These are phyloP conservation scores for Diarsia dahlii DNA, from an alignment of 2,888 invertebrate genomes.

Conservation along the genomic window DNA sequence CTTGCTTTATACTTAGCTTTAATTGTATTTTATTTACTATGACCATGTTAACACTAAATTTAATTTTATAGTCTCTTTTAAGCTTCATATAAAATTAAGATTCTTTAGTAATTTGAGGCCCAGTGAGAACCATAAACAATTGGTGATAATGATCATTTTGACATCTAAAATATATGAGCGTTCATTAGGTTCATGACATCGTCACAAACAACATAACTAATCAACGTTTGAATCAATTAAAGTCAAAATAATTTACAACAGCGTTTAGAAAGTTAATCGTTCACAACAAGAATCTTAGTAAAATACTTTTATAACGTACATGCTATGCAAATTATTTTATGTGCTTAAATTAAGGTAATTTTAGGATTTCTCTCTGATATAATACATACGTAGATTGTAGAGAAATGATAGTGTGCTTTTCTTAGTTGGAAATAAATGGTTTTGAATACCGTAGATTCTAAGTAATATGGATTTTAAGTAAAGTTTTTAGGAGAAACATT, in stretches of 20 bases:
- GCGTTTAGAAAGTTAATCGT: constrained; percentile 60
- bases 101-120: constrained; percentile 10
- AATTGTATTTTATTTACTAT: constrained; percentile 10
- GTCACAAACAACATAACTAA: constrained; percentile 14
- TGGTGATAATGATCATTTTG: constrained; percentile 12
- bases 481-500: too few species aligned
- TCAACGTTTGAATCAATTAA: constrained; percentile 39
- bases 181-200: constrained; percentile 8
- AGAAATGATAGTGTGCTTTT: constrained; percentile 10
- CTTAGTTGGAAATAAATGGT: too few species aligned
- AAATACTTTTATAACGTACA: constrained; percentile 30
- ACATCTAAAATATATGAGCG: neutral
- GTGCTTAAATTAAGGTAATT: constrained; percentile 12
- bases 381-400: constrained; percentile 9
- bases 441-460: too few species aligned
- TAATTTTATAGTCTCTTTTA: neutral
- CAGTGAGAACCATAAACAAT: constrained; percentile 15
- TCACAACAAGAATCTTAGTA: constrained; percentile 29
- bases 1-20: neutral
- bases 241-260: constrained; percentile 43
- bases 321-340: constrained; percentile 41
- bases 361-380: constrained; percentile 41
- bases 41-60: neutral
- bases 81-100: neutral
- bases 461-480: too few species aligned